Evolutionary conservation across 2,888 invertebrate genomes (phyloP).

Genomic region (Tiliacea citrago): DNA sequence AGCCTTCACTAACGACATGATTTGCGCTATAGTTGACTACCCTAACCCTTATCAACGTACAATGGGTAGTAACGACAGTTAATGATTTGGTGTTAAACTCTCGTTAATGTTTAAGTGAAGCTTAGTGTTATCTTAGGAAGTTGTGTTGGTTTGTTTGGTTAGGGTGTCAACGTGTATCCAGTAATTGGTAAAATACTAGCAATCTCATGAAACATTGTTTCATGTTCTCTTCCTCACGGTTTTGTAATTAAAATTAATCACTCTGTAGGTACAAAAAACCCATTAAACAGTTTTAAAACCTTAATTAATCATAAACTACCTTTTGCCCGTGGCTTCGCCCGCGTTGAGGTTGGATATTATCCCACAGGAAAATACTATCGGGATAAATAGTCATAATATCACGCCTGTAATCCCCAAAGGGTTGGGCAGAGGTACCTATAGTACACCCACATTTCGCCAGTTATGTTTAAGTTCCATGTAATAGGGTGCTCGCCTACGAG

Average conservation of each 20-base stretch:
- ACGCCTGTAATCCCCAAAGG: too few relatives aligned
- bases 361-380: too few relatives aligned
- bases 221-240: neutral
- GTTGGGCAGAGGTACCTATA: too few relatives aligned
- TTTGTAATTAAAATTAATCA: neutral
- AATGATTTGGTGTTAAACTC: slow-evolving; percentile 36
- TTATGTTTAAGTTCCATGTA: too few relatives aligned
- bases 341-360: too few relatives aligned
- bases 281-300: too few relatives aligned
- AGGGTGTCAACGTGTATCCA: neutral
- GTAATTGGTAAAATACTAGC: neutral
- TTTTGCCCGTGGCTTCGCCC: too few relatives aligned
- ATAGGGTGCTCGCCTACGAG: too few relatives aligned
- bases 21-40: slow-evolving; percentile 24
- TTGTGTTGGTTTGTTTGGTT: slow-evolving; percentile 5
- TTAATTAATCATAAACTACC: too few relatives aligned
- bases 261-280: too few relatives aligned
- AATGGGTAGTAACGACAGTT: slow-evolving; percentile 34
- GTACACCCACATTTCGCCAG: too few relatives aligned
- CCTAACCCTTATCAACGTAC: slow-evolving; percentile 42
- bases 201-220: neutral
- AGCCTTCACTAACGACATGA: slow-evolving; percentile 22
- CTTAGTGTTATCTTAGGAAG: slow-evolving; percentile 7
- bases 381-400: too few relatives aligned
- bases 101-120: slow-evolving; percentile 34